These are phyloP conservation scores for Drosophila arawakana DNA, from an alignment of 1,140 invertebrate species.

Conservation along the genomic window DNA sequence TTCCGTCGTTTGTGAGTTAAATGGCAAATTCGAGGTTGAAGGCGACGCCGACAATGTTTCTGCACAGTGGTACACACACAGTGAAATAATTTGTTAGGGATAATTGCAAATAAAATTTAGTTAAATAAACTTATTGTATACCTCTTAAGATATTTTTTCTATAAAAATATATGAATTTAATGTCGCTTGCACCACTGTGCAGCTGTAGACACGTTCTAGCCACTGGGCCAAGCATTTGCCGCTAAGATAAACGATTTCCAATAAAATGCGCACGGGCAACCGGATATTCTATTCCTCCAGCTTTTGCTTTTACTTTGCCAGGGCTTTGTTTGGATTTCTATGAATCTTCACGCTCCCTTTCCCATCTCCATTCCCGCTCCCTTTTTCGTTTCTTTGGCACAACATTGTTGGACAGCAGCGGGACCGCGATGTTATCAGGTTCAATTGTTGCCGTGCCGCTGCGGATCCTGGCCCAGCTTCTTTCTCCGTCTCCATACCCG, in stretches of 20 bases:
- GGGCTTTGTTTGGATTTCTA: slow-evolving; percentile 46
- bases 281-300: slow-evolving; percentile 58
- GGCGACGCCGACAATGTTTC: slow-evolving; percentile 28
- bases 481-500: not conserved
- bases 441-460: slow-evolving; percentile 64
- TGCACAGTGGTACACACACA: slow-evolving; percentile 49
- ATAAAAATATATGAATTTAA: not conserved
- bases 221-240: slow-evolving; percentile 49
- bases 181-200: slow-evolving; percentile 47
- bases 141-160: no score
- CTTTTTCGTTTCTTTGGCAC: slow-evolving; percentile 26
- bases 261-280: slow-evolving; percentile 66
- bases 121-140: no score
- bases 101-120: no score
- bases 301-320: not conserved
- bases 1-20: slow-evolving; percentile 74
- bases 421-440: slow-evolving; percentile 61
- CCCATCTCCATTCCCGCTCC: slow-evolving; percentile 16
- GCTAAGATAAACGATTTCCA: slow-evolving; percentile 79
- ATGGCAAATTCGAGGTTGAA: slow-evolving; percentile 45
- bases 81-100: not conserved
- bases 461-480: slow-evolving; percentile 1
- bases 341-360: slow-evolving; percentile 44
- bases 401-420: slow-evolving; percentile 32
- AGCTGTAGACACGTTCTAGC: slow-evolving; percentile 50